Conservation (phyloP, 2,113 vertebrate genomes). For the Prunella himalayana region DNA sequence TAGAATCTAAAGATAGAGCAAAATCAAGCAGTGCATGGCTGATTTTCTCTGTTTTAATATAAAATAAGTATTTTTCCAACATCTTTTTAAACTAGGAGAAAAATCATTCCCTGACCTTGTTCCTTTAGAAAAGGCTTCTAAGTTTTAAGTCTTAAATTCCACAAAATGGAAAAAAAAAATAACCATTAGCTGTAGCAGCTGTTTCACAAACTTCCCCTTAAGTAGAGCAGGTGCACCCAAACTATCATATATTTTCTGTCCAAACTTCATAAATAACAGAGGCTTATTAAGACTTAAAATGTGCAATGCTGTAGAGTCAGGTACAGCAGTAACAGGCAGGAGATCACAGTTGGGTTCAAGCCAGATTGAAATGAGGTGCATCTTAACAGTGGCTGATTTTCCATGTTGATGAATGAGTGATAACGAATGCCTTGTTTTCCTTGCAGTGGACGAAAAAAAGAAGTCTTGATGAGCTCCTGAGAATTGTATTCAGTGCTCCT, state of each 20-base stretch:
- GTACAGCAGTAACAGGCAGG: neutral
- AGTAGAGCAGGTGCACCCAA: neutral
- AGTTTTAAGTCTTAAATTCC: neutral
- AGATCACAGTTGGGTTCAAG: neutral
- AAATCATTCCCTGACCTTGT: neutral
- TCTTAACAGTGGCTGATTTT: neutral
- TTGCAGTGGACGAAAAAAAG: neutral
- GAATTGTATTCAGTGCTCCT: neutral
- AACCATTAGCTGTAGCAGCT: neutral
- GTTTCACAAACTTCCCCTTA: neutral
- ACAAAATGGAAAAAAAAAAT: neutral
- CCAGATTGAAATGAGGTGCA: neutral
- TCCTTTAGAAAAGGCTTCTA: neutral
- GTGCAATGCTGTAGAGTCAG: neutral
- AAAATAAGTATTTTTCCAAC: constrained; percentile 26
- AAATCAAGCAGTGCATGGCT: neutral
- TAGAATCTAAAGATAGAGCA: neutral
- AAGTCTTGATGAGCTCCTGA: neutral
- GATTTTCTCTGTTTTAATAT: constrained; percentile 29
- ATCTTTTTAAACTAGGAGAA: neutral
- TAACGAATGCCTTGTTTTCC: constrained; percentile 29
- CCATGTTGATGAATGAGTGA: neutral
- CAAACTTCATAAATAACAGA: neutral
- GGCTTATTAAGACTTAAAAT: neutral
- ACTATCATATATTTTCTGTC: neutral